Evolutionary conservation across 2,888 invertebrate species (phyloP), one percentile per base, ranked within the genome.

Genomic region (Bombylius major): DNA sequence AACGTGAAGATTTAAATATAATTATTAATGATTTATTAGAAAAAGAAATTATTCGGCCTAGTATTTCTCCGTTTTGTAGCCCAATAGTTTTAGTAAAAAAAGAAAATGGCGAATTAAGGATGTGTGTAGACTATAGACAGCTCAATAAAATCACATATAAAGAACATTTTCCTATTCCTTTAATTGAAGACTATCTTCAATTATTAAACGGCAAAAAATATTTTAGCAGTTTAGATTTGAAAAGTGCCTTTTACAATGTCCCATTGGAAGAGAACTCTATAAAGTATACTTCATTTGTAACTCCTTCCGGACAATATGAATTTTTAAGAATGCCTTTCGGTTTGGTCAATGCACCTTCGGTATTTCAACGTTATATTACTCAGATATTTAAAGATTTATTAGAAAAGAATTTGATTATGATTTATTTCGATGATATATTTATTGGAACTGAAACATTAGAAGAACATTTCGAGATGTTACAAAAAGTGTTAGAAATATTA

Each of bases 161-260:
- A 52, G 64, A 51, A 46, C 59, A 47, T 57, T 63, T 59, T 48
- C 32, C 62, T 3, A 34, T 64, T 50, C 65, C 65, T 9, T 36
- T 59, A 8, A 63, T 65, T 8, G 63, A 68, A 7, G 67, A 67
- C 13, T 60, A 61, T 47, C 34, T 69, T 7, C 60, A 66, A 14
- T 57, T 57, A 39, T 56, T 66, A 5, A 58, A 62, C 47, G 63
- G 64, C 8, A 61, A 63, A 33, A 55, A 48, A 12, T 62, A 51
- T 53, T 67, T 63, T 47, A 64, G 58, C 8, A 60, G 63, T 14
- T 50, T 67, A 12, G 65, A 65, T 53, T 53, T 69, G 5, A 60
- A 63, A 1, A 66, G 64, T 13, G 67, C 65, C 1, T 69, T 66
- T 53, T 67, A 67, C 47, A 67, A 69, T 49, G 61, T 69, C 0